Conservation (phyloP, 1,140 invertebrate genomes). For the Drosophila nasuta region DNA sequence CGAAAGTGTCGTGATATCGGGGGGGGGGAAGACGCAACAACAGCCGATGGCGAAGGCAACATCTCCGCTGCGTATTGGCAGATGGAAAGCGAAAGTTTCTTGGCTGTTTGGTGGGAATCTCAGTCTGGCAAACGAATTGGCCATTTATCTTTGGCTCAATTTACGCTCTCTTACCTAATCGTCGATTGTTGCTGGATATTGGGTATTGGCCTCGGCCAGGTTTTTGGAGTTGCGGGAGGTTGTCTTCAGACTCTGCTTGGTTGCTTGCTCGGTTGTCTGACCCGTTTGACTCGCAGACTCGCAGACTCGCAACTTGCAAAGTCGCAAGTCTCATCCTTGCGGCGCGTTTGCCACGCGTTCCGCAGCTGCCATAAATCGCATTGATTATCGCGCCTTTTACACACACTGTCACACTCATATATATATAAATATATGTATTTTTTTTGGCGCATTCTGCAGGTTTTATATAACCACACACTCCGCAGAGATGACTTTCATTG, state of each 20-base stretch:
- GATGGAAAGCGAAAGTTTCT: constrained; percentile 72
- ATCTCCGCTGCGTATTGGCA: constrained; percentile 28
- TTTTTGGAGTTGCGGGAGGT: constrained; percentile 27
- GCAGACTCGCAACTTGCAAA: not conserved
- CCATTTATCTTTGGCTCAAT: constrained; percentile 76
- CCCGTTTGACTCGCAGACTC: constrained; percentile 32
- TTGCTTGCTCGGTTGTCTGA: constrained; percentile 6
- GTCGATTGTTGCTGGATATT: constrained; percentile 17
- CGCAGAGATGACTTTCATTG: not conserved
- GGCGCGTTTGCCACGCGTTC: constrained; percentile 64
- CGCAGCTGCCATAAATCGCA: constrained; percentile 70
- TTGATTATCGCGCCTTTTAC: constrained; percentile 67
- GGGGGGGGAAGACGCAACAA: not conserved
- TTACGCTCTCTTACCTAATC: constrained; percentile 76
- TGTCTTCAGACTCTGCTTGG: not conserved
- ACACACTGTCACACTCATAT: constrained; percentile 2
- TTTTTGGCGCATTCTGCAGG: constrained; percentile 44
- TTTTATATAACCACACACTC: constrained; percentile 49
- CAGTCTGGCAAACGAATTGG: constrained; percentile 60
- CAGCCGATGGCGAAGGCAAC: not conserved
- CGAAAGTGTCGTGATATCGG: constrained; percentile 4
- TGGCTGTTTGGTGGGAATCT: constrained; percentile 70
- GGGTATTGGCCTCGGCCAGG: constrained; percentile 5
- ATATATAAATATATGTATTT: no score
- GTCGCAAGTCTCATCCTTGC: constrained; percentile 61